These are phyloP conservation scores for Danio aesculapii DNA, from an alignment of 2,797 vertebrate genomes.

Conservation along the genomic window DNA sequence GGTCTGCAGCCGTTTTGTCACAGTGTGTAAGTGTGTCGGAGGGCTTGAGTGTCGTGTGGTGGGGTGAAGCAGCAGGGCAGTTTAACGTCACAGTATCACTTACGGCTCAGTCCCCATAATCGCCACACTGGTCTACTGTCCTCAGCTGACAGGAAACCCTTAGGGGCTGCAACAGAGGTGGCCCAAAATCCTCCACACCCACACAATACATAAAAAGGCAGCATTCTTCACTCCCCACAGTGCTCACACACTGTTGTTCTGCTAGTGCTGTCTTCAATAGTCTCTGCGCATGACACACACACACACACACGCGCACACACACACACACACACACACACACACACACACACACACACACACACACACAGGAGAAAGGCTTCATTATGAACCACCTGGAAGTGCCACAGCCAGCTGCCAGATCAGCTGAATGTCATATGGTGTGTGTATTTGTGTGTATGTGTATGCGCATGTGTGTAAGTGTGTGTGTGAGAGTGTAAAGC, in stretches of 20 bases:
- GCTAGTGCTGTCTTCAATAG: conserved; percentile 29
- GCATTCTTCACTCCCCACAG: conserved; percentile 26
- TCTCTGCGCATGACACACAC: neutral
- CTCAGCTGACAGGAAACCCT: conserved; percentile 37
- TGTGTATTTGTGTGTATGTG: conserved; percentile 61
- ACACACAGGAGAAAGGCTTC: conserved; percentile 62
- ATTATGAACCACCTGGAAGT: conserved; percentile 62
- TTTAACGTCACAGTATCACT: conserved; percentile 48
- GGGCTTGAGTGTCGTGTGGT: conserved; percentile 28
- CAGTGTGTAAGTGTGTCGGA: conserved; percentile 17
- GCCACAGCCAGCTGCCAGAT: conserved; percentile 69
- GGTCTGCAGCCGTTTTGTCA: conserved; percentile 23
- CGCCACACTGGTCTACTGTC: neutral
- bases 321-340: neutral
- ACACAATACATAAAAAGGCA: conserved; percentile 36
- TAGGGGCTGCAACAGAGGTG: conserved; percentile 18
- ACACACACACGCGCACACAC: neutral
- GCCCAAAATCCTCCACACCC: neutral
- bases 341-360: neutral
- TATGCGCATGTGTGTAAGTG: neutral
- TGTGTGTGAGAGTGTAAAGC: neutral
- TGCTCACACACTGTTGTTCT: conserved; percentile 38
- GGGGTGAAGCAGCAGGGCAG: neutral
- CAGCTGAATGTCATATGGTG: conserved; percentile 80
- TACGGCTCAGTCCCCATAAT: conserved; percentile 51